These are phyloP conservation scores for Drosophila suboccidentalis DNA, from an alignment of 2,888 invertebrate genomes.

Conservation along the genomic window DNA sequence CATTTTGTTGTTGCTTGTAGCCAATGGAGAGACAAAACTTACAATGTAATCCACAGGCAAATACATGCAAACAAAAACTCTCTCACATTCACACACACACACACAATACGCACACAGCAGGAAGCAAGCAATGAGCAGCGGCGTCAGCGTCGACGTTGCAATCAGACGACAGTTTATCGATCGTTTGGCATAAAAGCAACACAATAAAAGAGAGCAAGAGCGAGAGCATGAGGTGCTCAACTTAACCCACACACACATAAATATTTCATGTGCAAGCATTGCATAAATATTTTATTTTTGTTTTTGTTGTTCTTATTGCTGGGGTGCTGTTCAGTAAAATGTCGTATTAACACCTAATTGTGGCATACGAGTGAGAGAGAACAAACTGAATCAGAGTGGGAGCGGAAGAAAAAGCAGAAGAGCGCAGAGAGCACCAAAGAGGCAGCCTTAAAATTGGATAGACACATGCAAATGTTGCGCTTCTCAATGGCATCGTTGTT, in stretches of 20 bases:
- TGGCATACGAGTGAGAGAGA: constrained; percentile 12
- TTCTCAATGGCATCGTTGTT: neutral
- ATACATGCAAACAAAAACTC: constrained; percentile 20
- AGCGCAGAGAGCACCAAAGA: constrained; percentile 12
- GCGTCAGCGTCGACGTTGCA: constrained; percentile 24
- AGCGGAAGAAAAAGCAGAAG: neutral
- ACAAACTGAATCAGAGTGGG: neutral
- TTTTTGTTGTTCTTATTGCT: constrained; percentile 7
- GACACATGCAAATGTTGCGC: constrained; percentile 17
- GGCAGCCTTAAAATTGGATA: neutral
- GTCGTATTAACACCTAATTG: constrained; percentile 77
- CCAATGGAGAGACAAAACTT: constrained; percentile 43
- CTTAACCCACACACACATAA: constrained; percentile 34
- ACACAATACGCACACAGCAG: constrained; percentile 36
- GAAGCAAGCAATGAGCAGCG: constrained; percentile 52
- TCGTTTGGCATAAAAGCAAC: constrained; percentile 53
- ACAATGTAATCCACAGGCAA: constrained; percentile 64
- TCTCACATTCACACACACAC: constrained; percentile 7
- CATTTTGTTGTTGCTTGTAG: constrained; percentile 37
- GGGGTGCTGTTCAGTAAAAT: no score
- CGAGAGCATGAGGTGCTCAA: constrained; percentile 15
- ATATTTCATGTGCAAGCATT: constrained; percentile 57
- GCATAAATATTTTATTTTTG: constrained; percentile 49
- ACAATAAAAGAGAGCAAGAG: constrained; percentile 23
- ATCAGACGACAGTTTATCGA: constrained; percentile 68